phyloP scores from a whole-genome alignment of 2,888 invertebrate species.

The Lacanobia wlatinum region DNA sequence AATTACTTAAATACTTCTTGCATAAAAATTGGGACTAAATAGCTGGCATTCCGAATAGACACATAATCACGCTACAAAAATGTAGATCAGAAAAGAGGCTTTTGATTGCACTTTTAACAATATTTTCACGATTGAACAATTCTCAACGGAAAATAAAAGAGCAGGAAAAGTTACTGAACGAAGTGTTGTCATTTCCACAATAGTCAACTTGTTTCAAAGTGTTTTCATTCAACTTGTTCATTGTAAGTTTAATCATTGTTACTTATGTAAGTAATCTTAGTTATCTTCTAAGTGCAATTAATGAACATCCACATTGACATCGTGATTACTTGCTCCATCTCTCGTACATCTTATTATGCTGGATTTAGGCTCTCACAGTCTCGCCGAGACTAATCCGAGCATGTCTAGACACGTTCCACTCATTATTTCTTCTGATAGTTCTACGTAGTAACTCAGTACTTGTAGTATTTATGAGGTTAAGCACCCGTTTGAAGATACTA shows the following conservation, averaged over 20 bases:
- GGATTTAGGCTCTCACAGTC: constrained; percentile 1
- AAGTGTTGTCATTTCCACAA: not conserved
- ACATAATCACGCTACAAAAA: too few species aligned
- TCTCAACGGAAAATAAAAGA: not conserved
- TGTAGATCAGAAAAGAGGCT: not conserved
- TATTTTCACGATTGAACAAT: not conserved
- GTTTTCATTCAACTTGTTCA: not conserved
- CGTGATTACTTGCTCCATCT: not conserved
- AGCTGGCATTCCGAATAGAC: not conserved
- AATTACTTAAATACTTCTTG: not conserved
- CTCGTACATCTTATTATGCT: not conserved
- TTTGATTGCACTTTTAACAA: not conserved
- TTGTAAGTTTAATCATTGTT: not conserved
- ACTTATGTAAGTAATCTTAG: not conserved
- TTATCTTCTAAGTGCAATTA: not conserved
- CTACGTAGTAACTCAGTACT: not conserved
- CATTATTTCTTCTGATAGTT: constrained; percentile 11
- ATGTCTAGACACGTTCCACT: constrained; percentile 40
- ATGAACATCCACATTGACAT: not conserved
- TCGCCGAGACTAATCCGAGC: constrained; percentile 17
- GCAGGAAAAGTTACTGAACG: not conserved
- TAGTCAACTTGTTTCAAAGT: not conserved
- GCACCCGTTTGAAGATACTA: not conserved
- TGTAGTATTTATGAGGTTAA: constrained; percentile 12
- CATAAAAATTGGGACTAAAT: not conserved